Percentiles rank a stretch among this genome's conserved stretches.
Evolutionary conservation across 2,888 invertebrate species (phyloP).

Genomic region (Bibio marci): DNA sequence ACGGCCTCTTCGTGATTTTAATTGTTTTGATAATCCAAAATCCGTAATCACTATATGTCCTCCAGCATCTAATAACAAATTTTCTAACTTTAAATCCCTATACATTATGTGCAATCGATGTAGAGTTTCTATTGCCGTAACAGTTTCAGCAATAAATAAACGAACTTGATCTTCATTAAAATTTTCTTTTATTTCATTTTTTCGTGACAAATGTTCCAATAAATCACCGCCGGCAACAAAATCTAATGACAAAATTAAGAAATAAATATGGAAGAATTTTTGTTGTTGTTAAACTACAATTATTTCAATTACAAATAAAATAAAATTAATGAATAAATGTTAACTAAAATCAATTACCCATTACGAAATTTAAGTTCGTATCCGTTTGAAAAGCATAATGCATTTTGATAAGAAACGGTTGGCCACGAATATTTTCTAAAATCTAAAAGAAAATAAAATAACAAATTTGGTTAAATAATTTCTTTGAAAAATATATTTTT

Average conservation of each 20-base stretch:
- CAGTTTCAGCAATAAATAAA: slow-evolving; percentile 91
- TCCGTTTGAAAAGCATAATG: slow-evolving; percentile 98
- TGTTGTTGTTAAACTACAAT: slow-evolving; percentile 1
- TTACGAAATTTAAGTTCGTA: slow-evolving; percentile 86
- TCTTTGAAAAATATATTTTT: neutral
- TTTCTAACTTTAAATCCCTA: slow-evolving; percentile 93
- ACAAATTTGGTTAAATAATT: neutral
- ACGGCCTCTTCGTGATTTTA: slow-evolving; percentile 49
- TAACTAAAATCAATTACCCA: slow-evolving; percentile 53
- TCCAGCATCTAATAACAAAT: slow-evolving; percentile 81
- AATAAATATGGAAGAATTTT: neutral
- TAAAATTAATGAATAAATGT: too few species aligned
- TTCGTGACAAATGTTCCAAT: slow-evolving; percentile 90
- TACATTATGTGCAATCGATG: slow-evolving; percentile 97
- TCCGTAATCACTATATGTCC: slow-evolving; percentile 95
- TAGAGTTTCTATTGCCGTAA: slow-evolving; percentile 84
- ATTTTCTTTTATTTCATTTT: too few species aligned
- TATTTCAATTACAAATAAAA: neutral
- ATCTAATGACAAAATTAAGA: slow-evolving; percentile 39
- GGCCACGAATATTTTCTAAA: slow-evolving; percentile 82
- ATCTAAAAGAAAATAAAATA: slow-evolving; percentile 35
- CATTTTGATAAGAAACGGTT: slow-evolving; percentile 90
- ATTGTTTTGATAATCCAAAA: slow-evolving; percentile 93
- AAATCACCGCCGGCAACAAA: slow-evolving; percentile 95
- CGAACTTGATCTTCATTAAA: slow-evolving; percentile 81